Evolutionary conservation across 2,888 invertebrate species (phyloP), one percentile per base, ranked within the genome.

Genomic region (Diarsia mendica): DNA sequence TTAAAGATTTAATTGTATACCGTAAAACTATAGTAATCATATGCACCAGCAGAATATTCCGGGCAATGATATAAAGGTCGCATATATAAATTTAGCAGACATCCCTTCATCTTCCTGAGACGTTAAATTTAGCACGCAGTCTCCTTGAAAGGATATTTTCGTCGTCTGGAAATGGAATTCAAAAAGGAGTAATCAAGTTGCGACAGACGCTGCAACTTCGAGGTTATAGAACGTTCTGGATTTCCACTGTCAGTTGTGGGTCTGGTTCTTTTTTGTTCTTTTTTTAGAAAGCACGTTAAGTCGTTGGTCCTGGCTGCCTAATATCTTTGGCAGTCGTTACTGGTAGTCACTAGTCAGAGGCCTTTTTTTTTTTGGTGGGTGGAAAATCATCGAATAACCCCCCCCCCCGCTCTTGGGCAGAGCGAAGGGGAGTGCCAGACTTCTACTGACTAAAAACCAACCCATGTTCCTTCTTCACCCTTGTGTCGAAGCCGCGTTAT

Each of bases 81-180:
- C 10, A n/a, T 39, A 23, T 18, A 53, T 79, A 66, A 48, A 71
- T 61, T 68, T 55, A 48, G n/a, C 53, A 60, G 53, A 73, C 58
- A 60, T 70, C 58, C 13, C 60, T 28, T 0, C 28, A n/a, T 49
- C 70, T 82, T 82, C 84, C 84, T 73, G 67, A 67, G 28, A 18
- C 0, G n/a, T 58, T 76, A 84, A 67, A 58, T 73, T 70, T 82
- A 77, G 51, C 13, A n/a, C 0, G 0, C 15, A 8, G 11, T 48
- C 69, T 72, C 84, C 72, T 76, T 82, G 80, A 53, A 80, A 76
- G 84, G 76, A 55, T 70, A 71, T 68, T 76, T 80, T 15, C 44
- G 79, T 46, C 76, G 72, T 67, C 67, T 72, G 53, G 33, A 51
- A 67, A 69, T 75, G 23, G 58, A 39, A 13, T 20, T 33, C 5